Base-by-base conservation (phyloP, 2,113 vertebrate genomes). In the Chionomys nivalis region DNA sequence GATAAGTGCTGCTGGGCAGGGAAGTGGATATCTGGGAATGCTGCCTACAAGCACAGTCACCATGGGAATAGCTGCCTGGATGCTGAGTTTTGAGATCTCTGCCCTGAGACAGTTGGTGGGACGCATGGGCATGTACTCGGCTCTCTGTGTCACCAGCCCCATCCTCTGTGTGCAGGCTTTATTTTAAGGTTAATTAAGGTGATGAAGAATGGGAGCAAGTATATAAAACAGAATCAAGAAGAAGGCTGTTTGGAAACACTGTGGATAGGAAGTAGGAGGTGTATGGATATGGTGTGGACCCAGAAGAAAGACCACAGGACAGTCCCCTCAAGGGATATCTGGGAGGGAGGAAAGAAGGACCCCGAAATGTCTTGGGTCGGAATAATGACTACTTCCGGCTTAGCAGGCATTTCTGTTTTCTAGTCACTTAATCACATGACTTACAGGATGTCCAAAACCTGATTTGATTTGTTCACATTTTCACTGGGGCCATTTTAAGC, bases 361-460 rank as follows among this genome's bases (percentile, higher is more conserved):
- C 23, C 24, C 3, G 9, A 65, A 12, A 44, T 11, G 39, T 42
- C 39, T 19, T 13, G n/a, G 58, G 2, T 17, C 1, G 28, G 9
- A 36, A 3, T 19, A 1, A 2, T 7, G 0, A 10, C 1, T 12
- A 17, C 52, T 3, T 1, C 1, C 0, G 44, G 52, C 16, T 33
- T 1, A 16, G 8, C 10, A 4, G 28, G 0, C 11, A 1, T 24
- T 9, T 19, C 36, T 3, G 1, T 7, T 26, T 49, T 26, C 66
- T 12, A 4, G 24, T 17, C 42, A 4, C 39, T 42, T 36, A 7
- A 7, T 14, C 2, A 11, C 31, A 0, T 9, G 31, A 1, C 44
- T 26, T 14, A 14, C 0, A 21, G n/a, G 5, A 0, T 0, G 2
- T 21, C 19, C 23, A 16, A 39, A 19, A 17, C 17, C 17, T 86